These are phyloP conservation scores for Drosophila atroscutellata DNA, from an alignment of 2,888 invertebrate genomes.

Conservation along the genomic window DNA sequence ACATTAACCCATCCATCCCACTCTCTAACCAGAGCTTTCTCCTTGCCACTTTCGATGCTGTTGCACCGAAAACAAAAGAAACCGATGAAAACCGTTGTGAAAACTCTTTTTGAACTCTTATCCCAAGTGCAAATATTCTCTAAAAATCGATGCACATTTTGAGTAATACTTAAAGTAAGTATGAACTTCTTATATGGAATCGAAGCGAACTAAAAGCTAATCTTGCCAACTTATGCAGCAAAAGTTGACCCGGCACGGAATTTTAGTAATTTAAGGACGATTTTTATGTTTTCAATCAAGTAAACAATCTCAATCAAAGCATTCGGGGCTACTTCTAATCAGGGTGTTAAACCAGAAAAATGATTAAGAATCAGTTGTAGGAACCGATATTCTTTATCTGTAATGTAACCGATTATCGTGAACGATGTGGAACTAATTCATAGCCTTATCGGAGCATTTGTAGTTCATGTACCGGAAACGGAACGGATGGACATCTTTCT, in stretches of 20 bases:
- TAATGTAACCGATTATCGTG: background rate
- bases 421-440: background rate
- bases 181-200: background rate
- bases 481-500: background rate
- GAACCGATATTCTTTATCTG: background rate
- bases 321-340: background rate
- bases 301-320: background rate
- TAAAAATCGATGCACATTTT: background rate
- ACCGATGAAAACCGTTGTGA: background rate
- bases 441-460: background rate
- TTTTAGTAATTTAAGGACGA: background rate
- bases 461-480: background rate
- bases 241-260: background rate
- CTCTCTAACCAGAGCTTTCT: background rate
- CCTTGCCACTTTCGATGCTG: conserved; percentile 1
- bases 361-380: background rate
- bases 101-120: background rate
- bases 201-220: background rate
- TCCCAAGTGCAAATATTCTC: background rate
- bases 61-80: background rate
- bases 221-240: background rate
- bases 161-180: background rate
- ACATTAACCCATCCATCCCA: no score
- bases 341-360: no score
- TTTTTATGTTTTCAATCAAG: background rate